Conservation (phyloP, 2,113 vertebrate genomes). For the Mohoua ochrocephala region DNA sequence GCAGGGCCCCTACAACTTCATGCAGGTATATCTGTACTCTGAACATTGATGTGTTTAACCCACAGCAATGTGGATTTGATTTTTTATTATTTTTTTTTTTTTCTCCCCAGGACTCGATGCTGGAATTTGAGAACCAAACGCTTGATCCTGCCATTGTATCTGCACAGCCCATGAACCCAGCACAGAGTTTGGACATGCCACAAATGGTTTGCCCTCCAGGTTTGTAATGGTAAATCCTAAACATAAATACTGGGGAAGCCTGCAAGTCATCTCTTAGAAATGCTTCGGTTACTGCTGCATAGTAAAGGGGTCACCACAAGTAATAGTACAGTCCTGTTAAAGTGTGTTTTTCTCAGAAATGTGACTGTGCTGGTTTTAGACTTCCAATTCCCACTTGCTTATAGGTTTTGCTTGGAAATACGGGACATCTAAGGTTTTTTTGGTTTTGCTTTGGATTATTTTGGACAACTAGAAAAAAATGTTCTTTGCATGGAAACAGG, state of each 20-base stretch:
- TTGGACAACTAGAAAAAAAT: not conserved
- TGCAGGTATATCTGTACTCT: conserved; percentile 80
- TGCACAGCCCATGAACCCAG: conserved; percentile 95
- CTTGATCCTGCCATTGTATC: conserved; percentile 97
- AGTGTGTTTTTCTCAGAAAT: not conserved
- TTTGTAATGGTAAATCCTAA: conserved; percentile 67
- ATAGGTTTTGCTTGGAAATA: not conserved
- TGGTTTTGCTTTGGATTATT: not conserved
- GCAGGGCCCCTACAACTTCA: conserved; percentile 98
- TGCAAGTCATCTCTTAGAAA: not conserved
- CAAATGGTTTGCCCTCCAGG: conserved; percentile 88
- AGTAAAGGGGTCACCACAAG: not conserved
- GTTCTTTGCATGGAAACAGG: not conserved
- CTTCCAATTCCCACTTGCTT: not conserved
- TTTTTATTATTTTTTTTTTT: not conserved
- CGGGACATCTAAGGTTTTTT: not conserved
- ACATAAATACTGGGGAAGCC: not conserved
- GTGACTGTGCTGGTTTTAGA: not conserved
- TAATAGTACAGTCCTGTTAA: not conserved
- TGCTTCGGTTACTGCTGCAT: not conserved
- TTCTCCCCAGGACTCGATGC: conserved; percentile 85
- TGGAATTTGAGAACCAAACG: conserved; percentile 95
- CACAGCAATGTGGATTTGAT: not conserved
- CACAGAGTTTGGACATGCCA: conserved; percentile 84
- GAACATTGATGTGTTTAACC: fast-evolving